Percentiles rank a stretch among this genome's conserved stretches.
phyloP scores from a whole-genome alignment of 2,113 vertebrate species.

The Gadus macrocephalus region DNA sequence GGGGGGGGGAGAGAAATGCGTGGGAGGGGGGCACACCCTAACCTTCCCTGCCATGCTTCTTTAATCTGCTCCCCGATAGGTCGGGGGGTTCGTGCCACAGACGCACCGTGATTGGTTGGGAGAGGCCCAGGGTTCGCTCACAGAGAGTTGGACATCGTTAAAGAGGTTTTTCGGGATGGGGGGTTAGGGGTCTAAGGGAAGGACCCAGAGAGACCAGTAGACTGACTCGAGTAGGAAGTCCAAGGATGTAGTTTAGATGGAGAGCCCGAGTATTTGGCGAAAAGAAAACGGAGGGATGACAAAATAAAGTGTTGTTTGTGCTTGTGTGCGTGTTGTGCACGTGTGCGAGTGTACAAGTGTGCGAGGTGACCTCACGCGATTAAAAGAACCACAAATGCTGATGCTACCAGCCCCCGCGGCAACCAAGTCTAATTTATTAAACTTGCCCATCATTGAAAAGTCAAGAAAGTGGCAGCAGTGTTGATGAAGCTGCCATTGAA shows the following conservation, averaged over 20 bases:
- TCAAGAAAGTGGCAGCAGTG: conserved; percentile 11
- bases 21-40: conserved; percentile 6
- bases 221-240: too few species aligned
- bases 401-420: neutral
- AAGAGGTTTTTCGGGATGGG: conserved; percentile 14
- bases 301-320: conserved; percentile 9
- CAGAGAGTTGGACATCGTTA: conserved; percentile 49
- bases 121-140: conserved; percentile 24
- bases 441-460: neutral
- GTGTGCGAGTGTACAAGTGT: too few species aligned
- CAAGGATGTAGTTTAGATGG: neutral
- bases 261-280: conserved; percentile 1
- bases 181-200: too few species aligned
- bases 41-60: conserved; percentile 31
- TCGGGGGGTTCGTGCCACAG: conserved; percentile 34
- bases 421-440: neutral
- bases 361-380: too few species aligned
- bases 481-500: conserved; percentile 23
- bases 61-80: conserved; percentile 50
- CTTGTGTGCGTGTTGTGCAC: neutral
- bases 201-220: neutral
- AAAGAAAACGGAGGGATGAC: neutral
- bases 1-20: neutral
- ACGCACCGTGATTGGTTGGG: conserved; percentile 45
- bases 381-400: too few species aligned